Conservation (phyloP, 2,888 invertebrate genomes). For the Sphaerophoria taeniata region DNA sequence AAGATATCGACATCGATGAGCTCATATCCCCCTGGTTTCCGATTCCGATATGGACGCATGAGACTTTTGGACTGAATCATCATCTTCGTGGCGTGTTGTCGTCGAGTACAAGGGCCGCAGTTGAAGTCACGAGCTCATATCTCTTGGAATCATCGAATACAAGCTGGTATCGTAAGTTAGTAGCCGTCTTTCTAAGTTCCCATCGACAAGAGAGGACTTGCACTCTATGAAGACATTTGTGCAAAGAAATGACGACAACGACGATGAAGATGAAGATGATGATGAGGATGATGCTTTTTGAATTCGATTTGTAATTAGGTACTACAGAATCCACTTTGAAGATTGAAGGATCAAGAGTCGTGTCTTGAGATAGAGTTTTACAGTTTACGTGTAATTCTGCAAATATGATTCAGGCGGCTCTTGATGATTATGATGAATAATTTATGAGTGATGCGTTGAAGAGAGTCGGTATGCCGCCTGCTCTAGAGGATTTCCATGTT, state of each 20-base stretch:
- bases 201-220: conserved; percentile 38
- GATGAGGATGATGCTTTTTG: conserved; percentile 1
- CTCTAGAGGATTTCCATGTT: conserved; percentile 41
- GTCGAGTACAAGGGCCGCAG: not conserved
- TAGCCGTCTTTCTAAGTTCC: conserved; percentile 16
- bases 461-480: too few species aligned
- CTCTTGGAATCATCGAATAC: conserved; percentile 30
- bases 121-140: conserved; percentile 56
- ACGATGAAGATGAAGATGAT: conserved; percentile 18
- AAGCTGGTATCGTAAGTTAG: conserved; percentile 21
- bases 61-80: conserved; percentile 35
- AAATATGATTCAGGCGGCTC: conserved; percentile 30
- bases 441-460: conserved; percentile 70
- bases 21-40: conserved; percentile 56
- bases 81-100: not conserved
- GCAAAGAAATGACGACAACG: conserved; percentile 21
- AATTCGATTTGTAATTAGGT: conserved; percentile 69
- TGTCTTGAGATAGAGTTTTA: conserved; percentile 37
- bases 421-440: conserved; percentile 68
- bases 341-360: too few species aligned
- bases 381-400: conserved; percentile 14
- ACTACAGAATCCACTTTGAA: conserved; percentile 62
- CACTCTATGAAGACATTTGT: conserved; percentile 46
- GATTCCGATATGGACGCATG: conserved; percentile 3
- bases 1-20: conserved; percentile 73